Evolutionary conservation across 2,797 vertebrate genomes (phyloP).

Genomic region (Eulemur coronatus): DNA sequence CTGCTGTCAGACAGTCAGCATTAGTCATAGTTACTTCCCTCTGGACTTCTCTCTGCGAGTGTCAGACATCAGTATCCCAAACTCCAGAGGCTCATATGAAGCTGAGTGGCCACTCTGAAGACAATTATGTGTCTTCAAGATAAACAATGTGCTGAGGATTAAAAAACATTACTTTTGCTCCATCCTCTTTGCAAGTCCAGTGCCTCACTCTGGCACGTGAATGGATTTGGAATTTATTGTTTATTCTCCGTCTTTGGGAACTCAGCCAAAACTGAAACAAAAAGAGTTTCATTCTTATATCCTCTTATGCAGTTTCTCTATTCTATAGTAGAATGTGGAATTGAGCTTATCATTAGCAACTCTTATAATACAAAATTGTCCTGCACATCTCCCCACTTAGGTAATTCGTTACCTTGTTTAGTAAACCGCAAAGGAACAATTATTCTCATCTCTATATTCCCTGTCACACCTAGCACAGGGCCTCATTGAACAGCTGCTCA

Average conservation of each 20-base stretch:
- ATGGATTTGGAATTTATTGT: constrained; percentile 27
- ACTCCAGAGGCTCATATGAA: neutral
- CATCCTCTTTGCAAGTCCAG: neutral
- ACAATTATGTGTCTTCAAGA: constrained; percentile 39
- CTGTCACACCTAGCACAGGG: neutral
- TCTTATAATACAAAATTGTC: neutral
- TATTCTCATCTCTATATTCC: neutral
- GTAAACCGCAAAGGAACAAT: constrained; percentile 1
- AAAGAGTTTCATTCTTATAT: constrained; percentile 7
- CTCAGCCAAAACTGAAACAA: constrained; percentile 1
- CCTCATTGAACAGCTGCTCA: constrained; percentile 23
- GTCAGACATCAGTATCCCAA: neutral
- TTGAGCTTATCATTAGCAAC: constrained; percentile 4
- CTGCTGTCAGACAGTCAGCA: neutral
- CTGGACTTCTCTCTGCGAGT: neutral
- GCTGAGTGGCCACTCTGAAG: neutral
- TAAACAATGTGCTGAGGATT: neutral
- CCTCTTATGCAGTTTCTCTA: neutral
- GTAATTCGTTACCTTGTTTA: constrained; percentile 2
- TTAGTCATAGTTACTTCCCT: neutral
- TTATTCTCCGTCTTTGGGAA: neutral
- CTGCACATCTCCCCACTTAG: neutral
- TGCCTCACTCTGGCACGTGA: neutral
- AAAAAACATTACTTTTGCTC: neutral
- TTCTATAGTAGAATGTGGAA: constrained; percentile 9